Evolutionary conservation across 2,888 invertebrate species (phyloP).

Genomic region (Cheilosia impressa): DNA sequence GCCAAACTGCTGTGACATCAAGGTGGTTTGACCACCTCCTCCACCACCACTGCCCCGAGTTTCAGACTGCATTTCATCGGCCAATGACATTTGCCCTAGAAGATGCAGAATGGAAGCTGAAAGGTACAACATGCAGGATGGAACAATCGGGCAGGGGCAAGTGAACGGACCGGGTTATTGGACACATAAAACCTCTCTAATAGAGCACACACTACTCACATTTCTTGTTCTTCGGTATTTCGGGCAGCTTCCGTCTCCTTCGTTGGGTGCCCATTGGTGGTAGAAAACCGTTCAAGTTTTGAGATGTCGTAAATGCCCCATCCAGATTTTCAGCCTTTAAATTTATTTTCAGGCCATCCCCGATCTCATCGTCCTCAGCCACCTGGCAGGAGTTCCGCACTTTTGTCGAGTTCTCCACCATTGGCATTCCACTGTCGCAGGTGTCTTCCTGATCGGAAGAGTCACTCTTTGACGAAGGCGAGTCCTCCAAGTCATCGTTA

Average conservation of each 20-base stretch:
- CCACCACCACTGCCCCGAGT: conserved; percentile 70
- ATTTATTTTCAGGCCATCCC: conserved; percentile 83
- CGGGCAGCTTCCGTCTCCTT: conserved; percentile 92
- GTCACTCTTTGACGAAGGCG: conserved; percentile 90
- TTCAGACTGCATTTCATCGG: conserved; percentile 78
- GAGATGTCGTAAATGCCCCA: conserved; percentile 80
- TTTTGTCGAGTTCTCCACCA: conserved; percentile 60
- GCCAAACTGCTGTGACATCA: conserved; percentile 53
- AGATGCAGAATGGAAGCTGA: conserved; percentile 87
- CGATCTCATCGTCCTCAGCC: conserved; percentile 83
- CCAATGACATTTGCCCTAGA: conserved; percentile 85
- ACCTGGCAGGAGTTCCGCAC: conserved; percentile 80
- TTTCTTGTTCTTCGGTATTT: conserved; percentile 95
- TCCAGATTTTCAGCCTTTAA: conserved; percentile 79
- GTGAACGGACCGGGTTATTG: conserved; percentile 54
- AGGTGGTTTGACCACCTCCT: conserved; percentile 61
- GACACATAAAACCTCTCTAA: conserved; percentile 52
- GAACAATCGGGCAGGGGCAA: conserved; percentile 37
- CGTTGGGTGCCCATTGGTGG: conserved; percentile 85
- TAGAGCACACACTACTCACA: conserved; percentile 85
- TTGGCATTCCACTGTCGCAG: conserved; percentile 75
- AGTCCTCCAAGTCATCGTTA: conserved; percentile 91
- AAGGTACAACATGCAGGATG: conserved; percentile 78
- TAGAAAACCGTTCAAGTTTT: conserved; percentile 81
- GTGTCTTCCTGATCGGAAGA: conserved; percentile 87